phyloP scores from a whole-genome alignment of 2,797 vertebrate genomes.

The Mus caroli region DNA sequence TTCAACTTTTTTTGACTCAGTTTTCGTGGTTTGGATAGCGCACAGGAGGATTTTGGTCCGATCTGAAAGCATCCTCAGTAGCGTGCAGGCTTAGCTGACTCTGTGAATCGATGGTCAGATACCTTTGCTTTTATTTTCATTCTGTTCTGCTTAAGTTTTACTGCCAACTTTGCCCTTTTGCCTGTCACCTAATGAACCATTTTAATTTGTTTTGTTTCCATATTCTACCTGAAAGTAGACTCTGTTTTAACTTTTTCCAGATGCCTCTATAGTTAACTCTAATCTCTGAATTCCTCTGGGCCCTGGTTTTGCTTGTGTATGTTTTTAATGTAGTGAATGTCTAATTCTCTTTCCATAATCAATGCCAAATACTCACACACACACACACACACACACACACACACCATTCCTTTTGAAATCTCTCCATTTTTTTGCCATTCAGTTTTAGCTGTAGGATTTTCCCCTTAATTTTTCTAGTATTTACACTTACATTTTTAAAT shows the following conservation, averaged over 20 bases:
- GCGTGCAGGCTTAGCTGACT: neutral
- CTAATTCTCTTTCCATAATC: neutral
- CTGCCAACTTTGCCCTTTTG: conserved; percentile 6
- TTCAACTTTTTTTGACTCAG: neutral
- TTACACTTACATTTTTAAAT: neutral
- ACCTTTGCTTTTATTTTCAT: neutral
- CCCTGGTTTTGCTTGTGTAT: neutral
- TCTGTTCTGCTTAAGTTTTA: neutral
- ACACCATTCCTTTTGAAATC: neutral
- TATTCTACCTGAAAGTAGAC: neutral
- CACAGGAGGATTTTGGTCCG: neutral
- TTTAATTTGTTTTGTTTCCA: neutral
- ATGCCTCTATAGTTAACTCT: neutral
- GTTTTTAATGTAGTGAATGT: neutral
- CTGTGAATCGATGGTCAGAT: neutral
- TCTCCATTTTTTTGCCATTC: no score
- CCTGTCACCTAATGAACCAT: neutral
- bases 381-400: neutral
- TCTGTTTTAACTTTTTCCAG: neutral
- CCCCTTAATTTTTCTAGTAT: neutral
- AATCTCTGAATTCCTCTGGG: neutral
- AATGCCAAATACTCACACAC: neutral
- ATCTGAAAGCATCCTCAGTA: neutral
- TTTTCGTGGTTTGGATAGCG: neutral
- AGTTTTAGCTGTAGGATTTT: neutral